A percentile compares a stretch with the other conserved stretches of the same genome.
Evolutionary conservation across 2,113 vertebrate genomes (phyloP).

Genomic region (Halichoerus grypus): DNA sequence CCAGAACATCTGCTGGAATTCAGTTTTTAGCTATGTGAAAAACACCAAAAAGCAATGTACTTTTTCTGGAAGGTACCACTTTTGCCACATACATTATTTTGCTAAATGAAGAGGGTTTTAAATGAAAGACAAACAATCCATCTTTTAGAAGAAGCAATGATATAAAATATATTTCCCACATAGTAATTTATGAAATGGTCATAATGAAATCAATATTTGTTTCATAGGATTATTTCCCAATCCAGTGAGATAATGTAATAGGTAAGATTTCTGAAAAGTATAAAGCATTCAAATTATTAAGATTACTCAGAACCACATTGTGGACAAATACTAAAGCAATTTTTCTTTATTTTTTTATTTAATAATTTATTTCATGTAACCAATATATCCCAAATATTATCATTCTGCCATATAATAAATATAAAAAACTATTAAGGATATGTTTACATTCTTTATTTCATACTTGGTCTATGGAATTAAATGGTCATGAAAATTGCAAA

Average conservation of each 20-base stretch:
- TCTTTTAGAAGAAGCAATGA: not conserved
- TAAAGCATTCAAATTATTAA: not conserved
- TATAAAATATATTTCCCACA: not conserved
- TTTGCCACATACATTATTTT: not conserved
- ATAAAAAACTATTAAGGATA: not conserved
- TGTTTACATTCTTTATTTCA: not conserved
- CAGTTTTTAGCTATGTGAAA: not conserved
- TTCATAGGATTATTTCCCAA: not conserved
- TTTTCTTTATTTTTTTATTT: not conserved
- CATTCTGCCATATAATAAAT: not conserved
- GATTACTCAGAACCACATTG: not conserved
- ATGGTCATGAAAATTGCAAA: not conserved
- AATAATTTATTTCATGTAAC: not conserved
- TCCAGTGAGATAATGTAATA: not conserved
- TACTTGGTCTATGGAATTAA: not conserved
- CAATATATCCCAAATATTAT: not conserved
- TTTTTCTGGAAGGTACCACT: not conserved
- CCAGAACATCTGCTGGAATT: not conserved
- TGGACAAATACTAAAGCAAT: not conserved
- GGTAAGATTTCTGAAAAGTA: not conserved
- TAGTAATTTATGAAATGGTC: not conserved
- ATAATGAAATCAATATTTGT: slow-evolving; percentile 30
- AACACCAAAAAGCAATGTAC: not conserved
- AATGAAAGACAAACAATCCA: not conserved
- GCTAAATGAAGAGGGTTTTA: not conserved